These are phyloP conservation scores for Cryptus armator DNA, from an alignment of 2,888 invertebrate species.

Conservation along the genomic window DNA sequence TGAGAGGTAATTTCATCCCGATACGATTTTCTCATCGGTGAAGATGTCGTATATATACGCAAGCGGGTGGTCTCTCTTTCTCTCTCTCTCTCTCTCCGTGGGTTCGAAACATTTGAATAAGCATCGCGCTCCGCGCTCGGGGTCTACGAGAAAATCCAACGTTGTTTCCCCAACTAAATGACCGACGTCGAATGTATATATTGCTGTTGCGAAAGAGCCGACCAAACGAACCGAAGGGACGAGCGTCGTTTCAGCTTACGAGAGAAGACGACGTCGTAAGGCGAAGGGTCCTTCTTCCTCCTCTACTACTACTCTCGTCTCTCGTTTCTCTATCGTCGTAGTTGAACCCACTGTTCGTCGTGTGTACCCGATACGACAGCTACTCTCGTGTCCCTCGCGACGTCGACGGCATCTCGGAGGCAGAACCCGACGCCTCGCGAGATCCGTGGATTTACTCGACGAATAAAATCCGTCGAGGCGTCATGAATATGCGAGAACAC, in stretches of 20 bases:
- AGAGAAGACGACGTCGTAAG: slow-evolving; percentile 73
- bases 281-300: slow-evolving; percentile 63
- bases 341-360: not conserved
- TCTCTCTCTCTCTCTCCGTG: not conserved
- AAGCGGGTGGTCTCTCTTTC: too few species aligned
- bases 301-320: slow-evolving; percentile 11
- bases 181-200: slow-evolving; percentile 67
- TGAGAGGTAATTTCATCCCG: slow-evolving; percentile 45
- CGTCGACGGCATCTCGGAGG: slow-evolving; percentile 19
- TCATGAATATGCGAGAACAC: slow-evolving; percentile 76
- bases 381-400: slow-evolving; percentile 26
- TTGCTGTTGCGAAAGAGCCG: slow-evolving; percentile 21
- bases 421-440: slow-evolving; percentile 46
- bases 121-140: slow-evolving; percentile 48
- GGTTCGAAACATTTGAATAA: slow-evolving; percentile 65
- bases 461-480: slow-evolving; percentile 79
- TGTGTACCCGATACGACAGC: slow-evolving; percentile 37
- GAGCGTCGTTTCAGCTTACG: slow-evolving; percentile 74
- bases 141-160: slow-evolving; percentile 52
- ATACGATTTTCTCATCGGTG: not conserved
- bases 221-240: slow-evolving; percentile 69
- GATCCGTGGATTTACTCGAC: slow-evolving; percentile 78
- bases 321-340: slow-evolving; percentile 31
- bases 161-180: slow-evolving; percentile 68
- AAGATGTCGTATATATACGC: not conserved